Evolutionary conservation across 2,888 invertebrate genomes (phyloP).

Genomic region (Phytoseiulus persimilis): DNA sequence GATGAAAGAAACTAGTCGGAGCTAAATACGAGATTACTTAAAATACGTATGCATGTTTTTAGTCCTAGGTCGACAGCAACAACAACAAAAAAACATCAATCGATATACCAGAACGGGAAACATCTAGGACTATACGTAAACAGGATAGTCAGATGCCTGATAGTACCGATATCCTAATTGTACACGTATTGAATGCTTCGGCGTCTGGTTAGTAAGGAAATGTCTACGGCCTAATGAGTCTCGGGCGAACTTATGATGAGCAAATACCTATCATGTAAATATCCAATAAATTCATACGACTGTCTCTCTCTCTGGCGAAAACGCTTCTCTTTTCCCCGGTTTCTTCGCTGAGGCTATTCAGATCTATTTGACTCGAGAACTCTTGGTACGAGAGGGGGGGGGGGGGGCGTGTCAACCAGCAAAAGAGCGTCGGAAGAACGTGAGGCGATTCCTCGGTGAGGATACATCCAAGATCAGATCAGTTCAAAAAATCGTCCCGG

Average conservation of each 20-base stretch:
- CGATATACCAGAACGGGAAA: neutral
- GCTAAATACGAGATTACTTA: constrained; percentile 5
- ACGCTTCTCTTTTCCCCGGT: neutral
- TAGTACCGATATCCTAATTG: neutral
- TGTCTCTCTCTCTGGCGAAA: neutral
- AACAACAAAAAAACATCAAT: neutral
- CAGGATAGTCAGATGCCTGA: neutral
- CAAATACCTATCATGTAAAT: constrained; percentile 36
- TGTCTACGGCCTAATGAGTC: neutral
- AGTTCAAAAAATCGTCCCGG: too few relatives aligned
- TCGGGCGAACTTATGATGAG: neutral
- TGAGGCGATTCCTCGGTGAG: too few relatives aligned
- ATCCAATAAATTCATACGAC: constrained; percentile 18
- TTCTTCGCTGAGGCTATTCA: too few relatives aligned
- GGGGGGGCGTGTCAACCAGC: too few relatives aligned
- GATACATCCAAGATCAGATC: too few relatives aligned
- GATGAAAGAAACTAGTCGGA: neutral
- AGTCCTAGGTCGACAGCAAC: neutral
- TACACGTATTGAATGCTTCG: neutral
- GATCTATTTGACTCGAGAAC: too few relatives aligned
- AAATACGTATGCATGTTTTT: neutral
- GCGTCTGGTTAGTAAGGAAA: neutral
- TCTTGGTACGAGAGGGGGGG: too few relatives aligned
- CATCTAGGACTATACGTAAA: neutral
- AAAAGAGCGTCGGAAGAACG: too few relatives aligned